phyloP scores from a whole-genome alignment of 2,888 invertebrate species.

The Gymnocheta viridis region DNA sequence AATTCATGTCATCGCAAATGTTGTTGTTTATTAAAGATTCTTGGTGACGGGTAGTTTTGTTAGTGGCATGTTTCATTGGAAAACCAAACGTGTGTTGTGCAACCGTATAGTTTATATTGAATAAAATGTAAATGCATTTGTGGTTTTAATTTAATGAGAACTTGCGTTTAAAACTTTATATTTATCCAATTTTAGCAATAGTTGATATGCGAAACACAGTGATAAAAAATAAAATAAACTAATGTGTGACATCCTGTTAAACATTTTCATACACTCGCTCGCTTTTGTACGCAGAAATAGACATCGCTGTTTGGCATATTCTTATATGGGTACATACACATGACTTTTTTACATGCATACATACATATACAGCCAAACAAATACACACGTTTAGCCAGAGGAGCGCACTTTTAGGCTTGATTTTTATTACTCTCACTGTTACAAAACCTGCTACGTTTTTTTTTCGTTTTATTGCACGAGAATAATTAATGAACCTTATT shows the following conservation, averaged over 20 bases:
- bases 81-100: constrained; percentile 8
- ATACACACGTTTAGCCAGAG: neutral
- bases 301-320: neutral
- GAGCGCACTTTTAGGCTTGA: constrained; percentile 32
- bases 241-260: constrained; percentile 45
- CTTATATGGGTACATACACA: neutral
- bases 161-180: constrained; percentile 60
- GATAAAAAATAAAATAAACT: constrained; percentile 7
- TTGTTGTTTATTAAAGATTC: neutral
- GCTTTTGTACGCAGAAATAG: neutral
- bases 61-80: constrained; percentile 1
- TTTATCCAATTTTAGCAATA: constrained; percentile 50
- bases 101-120: constrained; percentile 20
- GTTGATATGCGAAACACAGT: constrained; percentile 1
- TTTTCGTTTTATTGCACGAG: neutral
- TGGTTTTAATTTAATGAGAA: constrained; percentile 64
- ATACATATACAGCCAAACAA: neutral
- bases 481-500: constrained; percentile 18
- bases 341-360: too few species aligned
- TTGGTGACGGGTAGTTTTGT: constrained; percentile 13
- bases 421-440: too few species aligned
- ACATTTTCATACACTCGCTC: constrained; percentile 3
- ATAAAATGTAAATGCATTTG: constrained; percentile 58
- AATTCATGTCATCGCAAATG: constrained; percentile 41
- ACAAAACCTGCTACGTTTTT: neutral